Evolutionary conservation across 2,113 vertebrate genomes (phyloP), one percentile per base, ranked within the genome.

Genomic region (Tinamus guttatus): DNA sequence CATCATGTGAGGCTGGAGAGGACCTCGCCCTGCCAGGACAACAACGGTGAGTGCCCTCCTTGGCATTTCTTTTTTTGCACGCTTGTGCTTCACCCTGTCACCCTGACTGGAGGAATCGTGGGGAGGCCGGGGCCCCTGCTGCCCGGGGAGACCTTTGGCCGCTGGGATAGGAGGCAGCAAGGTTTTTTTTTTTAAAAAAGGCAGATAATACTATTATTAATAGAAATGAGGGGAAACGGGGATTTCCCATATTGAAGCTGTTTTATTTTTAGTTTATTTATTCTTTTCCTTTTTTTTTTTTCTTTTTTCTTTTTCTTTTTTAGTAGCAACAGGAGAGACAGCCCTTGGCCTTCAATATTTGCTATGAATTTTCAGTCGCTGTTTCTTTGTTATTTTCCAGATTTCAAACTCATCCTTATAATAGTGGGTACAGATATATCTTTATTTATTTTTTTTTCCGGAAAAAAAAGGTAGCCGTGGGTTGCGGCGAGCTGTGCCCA

Each of bases 11-110:
- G 98, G 40, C 87, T 99, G 94, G 98, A 98, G 77, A 98, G 99
- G 96, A 97, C 98, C 36, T 99, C 99, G 52, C 98, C 99, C 56
- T 99, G 98, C 96, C 98, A 98, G 89, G 99, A 99, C 85, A 97
- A 95, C 43, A 97, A 94, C 94, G 98, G 99, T 99, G 98, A 98
- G 99, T 96, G 4, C 3, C 68, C 36, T 27, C 21, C 54, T 54
- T 2, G 59, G 6, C 14, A 11, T 49, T 20, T 49, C 10, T 49
- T 9, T 49, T 21, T 9, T 21, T 49, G 20, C 1, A 1, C 24
- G 56, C 38, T 30, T 11, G 18, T 0, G 8, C 36, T 58, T 59
- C 24, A 24, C 25, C 7, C 16, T 84, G 5, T 59, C 24, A 24
- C 25, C 7, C 16, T 84, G 5, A 34, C 20, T 43, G 87, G 38